Evolutionary conservation across 35 echinoderm and acorn worm genomes (phyloP), one percentile per base, ranked within the genome.

Genomic region (Lytechinus pictus): DNA sequence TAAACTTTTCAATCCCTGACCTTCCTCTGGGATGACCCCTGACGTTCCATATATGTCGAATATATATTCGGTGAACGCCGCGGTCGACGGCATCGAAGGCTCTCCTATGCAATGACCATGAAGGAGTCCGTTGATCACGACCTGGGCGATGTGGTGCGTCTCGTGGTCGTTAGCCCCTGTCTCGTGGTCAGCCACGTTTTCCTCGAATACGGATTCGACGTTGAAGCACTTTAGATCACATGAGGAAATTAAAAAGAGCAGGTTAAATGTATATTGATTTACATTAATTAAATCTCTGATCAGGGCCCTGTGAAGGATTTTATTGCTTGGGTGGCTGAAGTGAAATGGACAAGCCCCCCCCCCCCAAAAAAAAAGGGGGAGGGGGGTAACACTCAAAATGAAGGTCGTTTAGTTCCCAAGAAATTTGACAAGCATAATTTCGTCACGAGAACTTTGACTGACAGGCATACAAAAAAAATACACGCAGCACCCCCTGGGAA

Each of bases 91-190:
- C 8, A 29, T 91, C 5, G 91, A 94, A 3, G 98, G 89, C 54
- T 95, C 60, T 61, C 98, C 98, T n/a, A 99, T 97, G 87, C 98
- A 99, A 56, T 96, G 96, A 12, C 98, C 98, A n/a, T 94, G 61
- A 8, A 99, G 89, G 4, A 99, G 86, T 44, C 96, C 94, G 86
- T 95, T 94, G 27, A 99, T 71, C 13, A 97, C 94, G 14, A 87
- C 27, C 11, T 95, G 56, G 9, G 96, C 55, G 28, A 95, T 56
- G 10, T 95, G 27, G 56, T 96, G 54, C 1, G 97, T 28, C 56
- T 98, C 96, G 28, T 94, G 91, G 11, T 58, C 94, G 27, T 94
- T 61, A 24, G 97, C 97, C 7, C 97, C 97, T 10, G 5, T 54
- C 6, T 86, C 95, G 94, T 97, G 96, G 90, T 98, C 89, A 9